Percentiles rank a stretch among this genome's conserved stretches.
phyloP scores from a whole-genome alignment of 2,113 vertebrate genomes.

The Puntigrus tetrazona region DNA sequence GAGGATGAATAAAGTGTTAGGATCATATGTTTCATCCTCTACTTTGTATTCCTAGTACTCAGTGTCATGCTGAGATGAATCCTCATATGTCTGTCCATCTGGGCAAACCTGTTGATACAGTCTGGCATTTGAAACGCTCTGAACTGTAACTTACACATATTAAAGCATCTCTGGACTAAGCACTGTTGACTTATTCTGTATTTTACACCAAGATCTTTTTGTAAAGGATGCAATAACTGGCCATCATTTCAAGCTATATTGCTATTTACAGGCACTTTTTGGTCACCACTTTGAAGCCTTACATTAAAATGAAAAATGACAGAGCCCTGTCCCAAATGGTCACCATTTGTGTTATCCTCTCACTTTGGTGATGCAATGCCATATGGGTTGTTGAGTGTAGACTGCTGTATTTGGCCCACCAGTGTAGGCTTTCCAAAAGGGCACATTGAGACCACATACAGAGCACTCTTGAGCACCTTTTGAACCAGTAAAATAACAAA shows the following conservation, averaged over 20 bases:
- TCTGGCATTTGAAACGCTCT: neutral
- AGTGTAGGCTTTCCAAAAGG: neutral
- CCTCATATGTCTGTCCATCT: conserved; percentile 85
- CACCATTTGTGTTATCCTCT: neutral
- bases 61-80: conserved; percentile 95
- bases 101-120: neutral
- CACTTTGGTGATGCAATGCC: neutral
- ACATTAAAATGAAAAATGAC: neutral
- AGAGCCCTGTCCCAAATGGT: conserved; percentile 10
- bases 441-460: neutral
- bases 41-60: conserved; percentile 90
- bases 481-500: neutral
- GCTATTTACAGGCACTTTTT: neutral
- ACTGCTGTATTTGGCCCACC: neutral
- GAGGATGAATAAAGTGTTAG: conserved; percentile 94
- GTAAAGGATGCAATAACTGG: neutral
- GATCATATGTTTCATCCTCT: conserved; percentile 92
- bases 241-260: neutral
- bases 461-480: neutral
- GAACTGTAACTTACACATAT: neutral
- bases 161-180: conserved; percentile 11
- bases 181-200: neutral
- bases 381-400: conserved; percentile 1
- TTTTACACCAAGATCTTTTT: neutral
- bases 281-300: neutral